Conservation (phyloP, 2,888 invertebrate species). For the Teinopalpus imperialis region DNA sequence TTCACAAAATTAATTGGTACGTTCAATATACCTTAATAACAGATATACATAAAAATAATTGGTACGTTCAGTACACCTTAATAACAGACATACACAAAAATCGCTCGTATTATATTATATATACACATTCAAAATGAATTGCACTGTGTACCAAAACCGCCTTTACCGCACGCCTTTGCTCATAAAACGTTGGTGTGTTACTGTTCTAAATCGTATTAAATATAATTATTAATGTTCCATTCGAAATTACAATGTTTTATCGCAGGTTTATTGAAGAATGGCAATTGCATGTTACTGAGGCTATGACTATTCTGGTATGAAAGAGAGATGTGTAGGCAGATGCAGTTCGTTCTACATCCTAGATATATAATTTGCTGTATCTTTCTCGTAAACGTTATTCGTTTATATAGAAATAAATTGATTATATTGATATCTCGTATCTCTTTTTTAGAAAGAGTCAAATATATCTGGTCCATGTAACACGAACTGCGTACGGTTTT, state of each 20-base stretch:
- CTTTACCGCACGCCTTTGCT: not conserved
- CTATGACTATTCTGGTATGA: conserved; percentile 15
- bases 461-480: no score
- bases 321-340: conserved; percentile 18
- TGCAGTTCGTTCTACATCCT: not conserved
- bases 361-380: not conserved
- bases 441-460: no score
- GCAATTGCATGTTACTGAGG: conserved; percentile 46
- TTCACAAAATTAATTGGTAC: no score
- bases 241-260: conserved; percentile 27
- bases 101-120: not conserved
- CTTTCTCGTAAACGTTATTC: not conserved
- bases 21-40: no score
- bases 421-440: no score
- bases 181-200: conserved; percentile 1
- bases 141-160: no score
- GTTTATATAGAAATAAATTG: no score
- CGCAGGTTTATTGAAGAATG: conserved; percentile 33
- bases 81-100: not conserved
- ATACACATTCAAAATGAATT: no score
- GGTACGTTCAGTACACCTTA: no score
- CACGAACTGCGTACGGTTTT: conserved; percentile 1
- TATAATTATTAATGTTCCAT: conserved; percentile 27
- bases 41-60: no score
- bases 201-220: conserved; percentile 16